A percentile compares a stretch with the other conserved stretches of the same genome.
Evolutionary conservation across 2,888 invertebrate species (phyloP).

Genomic region (Flexamia atlantica): DNA sequence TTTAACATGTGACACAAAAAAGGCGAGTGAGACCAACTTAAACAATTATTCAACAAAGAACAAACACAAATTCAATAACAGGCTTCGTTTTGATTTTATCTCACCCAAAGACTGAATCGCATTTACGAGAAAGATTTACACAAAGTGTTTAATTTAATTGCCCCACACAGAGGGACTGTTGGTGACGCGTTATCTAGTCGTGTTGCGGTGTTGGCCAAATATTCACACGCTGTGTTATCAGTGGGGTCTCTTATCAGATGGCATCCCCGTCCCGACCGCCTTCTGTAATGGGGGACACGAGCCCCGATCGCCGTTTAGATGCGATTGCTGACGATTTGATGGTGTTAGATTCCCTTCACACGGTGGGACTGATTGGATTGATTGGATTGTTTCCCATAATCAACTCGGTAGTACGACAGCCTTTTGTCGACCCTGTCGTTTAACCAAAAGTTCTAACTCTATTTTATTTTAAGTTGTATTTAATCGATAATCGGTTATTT

Average conservation of each 20-base stretch:
- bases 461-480: no score
- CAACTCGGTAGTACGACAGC: no score
- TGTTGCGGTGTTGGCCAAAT: not conserved
- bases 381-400: constrained; percentile 20
- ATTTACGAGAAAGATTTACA: not conserved
- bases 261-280: not conserved
- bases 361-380: not conserved
- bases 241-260: constrained; percentile 18
- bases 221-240: constrained; percentile 31
- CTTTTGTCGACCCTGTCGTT: no score
- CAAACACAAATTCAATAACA: not conserved
- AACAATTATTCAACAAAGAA: not conserved
- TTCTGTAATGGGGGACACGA: not conserved
- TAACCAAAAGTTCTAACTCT: no score
- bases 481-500: no score
- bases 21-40: no score
- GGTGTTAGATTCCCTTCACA: constrained; percentile 33
- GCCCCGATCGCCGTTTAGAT: constrained; percentile 22
- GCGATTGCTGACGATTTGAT: constrained; percentile 14
- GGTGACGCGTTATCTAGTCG: not conserved
- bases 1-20: no score
- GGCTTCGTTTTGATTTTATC: not conserved
- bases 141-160: constrained; percentile 30
- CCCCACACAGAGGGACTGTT: not conserved
- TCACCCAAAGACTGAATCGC: not conserved